Evolutionary conservation across 2,797 vertebrate genomes (phyloP).

Genomic region (Prunella strophiata): DNA sequence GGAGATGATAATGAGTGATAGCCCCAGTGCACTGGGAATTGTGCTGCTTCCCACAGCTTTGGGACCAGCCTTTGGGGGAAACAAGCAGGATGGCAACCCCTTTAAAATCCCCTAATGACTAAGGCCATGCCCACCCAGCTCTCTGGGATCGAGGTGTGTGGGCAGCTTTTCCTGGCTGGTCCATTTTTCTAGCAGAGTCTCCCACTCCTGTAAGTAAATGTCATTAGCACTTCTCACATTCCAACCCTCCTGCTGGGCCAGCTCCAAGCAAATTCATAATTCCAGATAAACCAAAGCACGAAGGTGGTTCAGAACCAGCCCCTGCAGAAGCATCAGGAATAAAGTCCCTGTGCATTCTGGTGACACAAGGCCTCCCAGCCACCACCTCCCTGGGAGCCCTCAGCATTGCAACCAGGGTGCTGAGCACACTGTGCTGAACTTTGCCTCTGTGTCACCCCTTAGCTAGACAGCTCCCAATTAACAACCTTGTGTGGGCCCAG

Average conservation of each 20-base stretch:
- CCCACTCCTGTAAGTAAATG: neutral
- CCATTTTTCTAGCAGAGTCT: neutral
- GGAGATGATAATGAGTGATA: neutral
- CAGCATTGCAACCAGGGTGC: neutral
- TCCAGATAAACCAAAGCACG: neutral
- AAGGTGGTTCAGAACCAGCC: neutral
- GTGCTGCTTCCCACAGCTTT: neutral
- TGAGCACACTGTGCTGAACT: neutral
- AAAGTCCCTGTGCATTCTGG: neutral
- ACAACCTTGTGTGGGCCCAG: neutral
- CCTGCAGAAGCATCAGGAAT: neutral
- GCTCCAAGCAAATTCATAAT: neutral
- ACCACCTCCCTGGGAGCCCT: neutral
- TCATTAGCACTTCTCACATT: neutral
- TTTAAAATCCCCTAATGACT: neutral
- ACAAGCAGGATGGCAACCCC: neutral
- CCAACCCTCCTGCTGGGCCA: neutral
- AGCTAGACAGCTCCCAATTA: conserved; percentile 41
- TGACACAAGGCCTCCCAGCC: neutral
- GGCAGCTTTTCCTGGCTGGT: neutral
- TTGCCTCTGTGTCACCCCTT: neutral
- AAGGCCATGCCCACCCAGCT: neutral
- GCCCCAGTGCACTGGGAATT: neutral
- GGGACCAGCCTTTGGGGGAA: neutral
- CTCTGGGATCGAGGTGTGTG: neutral